Evolutionary conservation across 2,113 vertebrate species (phyloP), one percentile per base, ranked within the genome.

Genomic region (Forbesichthys agassizii): DNA sequence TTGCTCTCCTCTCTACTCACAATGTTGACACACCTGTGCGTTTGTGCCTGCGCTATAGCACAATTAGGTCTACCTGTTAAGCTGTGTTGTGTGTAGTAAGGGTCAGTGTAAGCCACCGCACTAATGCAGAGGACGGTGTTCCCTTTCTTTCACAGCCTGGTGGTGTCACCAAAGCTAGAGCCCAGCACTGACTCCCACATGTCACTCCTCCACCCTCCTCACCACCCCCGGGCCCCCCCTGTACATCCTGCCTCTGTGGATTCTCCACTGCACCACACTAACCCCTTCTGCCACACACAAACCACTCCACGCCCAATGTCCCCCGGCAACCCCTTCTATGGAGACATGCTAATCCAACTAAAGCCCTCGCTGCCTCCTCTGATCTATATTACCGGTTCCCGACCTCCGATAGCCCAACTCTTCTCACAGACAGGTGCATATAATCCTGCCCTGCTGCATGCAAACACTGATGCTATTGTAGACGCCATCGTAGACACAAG

Each of bases 101-200:
- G 62, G 63, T 76, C 61, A 46, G 27, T 68, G 67, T 88, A 51
- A 76, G 68, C 61, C 51, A 71, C 61, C 60, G 85, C 87, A 92
- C 93, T 98, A 95, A 96, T 92, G 88, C 82, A 86, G 91, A 94
- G 94, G 94, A 93, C 90, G 87, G 89, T 84, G 80, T 96, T 90
- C 94, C 89, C 75, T 96, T 95, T 91, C 93, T 95, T 96, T 95
- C 95, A 95, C 96, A 98, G 96, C 94, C 92, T 92, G 92, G 93
- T 95, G 94, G 93, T 95, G 92, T 95, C 94, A 93, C 93, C 93
- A 93, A 93, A 92, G 92, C 92, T 94, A 95, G 93, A 94, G 90
- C 82, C 93, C 92, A 91, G 87, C 94, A 91, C 92, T 88, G 93
- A 91, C 74, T 91, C 93, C 84, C 83, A 79, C 75, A 86, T 86